These are phyloP conservation scores for Rhagonycha lutea DNA, from an alignment of 2,888 invertebrate species.

Conservation along the genomic window DNA sequence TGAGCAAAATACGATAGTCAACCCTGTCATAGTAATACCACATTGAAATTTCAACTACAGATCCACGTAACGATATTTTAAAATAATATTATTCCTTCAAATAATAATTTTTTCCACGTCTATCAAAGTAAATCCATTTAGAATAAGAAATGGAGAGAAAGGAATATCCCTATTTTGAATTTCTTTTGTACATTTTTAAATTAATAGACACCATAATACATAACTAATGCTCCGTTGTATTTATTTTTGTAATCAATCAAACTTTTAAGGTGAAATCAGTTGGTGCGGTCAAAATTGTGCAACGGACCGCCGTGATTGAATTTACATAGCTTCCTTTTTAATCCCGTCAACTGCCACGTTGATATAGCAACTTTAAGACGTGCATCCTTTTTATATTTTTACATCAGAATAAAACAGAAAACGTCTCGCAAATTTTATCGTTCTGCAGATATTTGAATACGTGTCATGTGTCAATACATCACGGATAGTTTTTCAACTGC, in stretches of 20 bases:
- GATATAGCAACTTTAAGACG: conserved; percentile 10
- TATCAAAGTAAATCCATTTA: neutral
- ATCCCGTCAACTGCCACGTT: conserved; percentile 28
- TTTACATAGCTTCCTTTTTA: conserved; percentile 38
- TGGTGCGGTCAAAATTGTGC: conserved; percentile 11
- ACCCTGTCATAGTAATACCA: conserved; percentile 8
- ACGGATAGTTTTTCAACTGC: neutral
- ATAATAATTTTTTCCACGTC: neutral
- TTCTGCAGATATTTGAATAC: conserved; percentile 19
- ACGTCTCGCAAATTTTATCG: conserved; percentile 8
- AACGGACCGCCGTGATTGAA: conserved; percentile 38
- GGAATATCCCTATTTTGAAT: neutral
- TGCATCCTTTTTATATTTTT: conserved; percentile 11
- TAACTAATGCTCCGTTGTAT: neutral
- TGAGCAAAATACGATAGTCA: neutral
- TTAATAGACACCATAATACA: neutral
- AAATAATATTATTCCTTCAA: neutral
- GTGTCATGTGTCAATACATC: conserved; percentile 23
- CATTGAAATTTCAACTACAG: conserved; percentile 3
- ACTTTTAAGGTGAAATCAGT: conserved; percentile 14
- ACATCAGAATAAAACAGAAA: conserved; percentile 6
- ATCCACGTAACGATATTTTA: neutral
- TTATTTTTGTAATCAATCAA: conserved; percentile 20
- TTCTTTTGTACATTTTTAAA: neutral
- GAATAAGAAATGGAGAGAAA: neutral